Evolutionary conservation across 2,113 vertebrate genomes (phyloP), one percentile per base, ranked within the genome.

Genomic region (Scomber japonicus): DNA sequence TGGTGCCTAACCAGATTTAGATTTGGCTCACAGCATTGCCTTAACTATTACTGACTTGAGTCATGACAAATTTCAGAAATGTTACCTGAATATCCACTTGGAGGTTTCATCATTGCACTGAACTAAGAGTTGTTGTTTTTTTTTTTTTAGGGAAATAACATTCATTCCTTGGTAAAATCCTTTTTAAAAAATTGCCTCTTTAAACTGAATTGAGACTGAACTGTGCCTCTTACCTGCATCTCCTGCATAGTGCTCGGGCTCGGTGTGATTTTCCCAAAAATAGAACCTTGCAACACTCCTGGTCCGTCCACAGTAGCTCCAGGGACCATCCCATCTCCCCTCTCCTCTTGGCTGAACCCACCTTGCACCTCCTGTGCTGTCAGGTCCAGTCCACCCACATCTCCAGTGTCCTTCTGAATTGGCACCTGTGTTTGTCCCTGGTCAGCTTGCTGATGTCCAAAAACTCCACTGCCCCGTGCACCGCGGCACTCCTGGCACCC

Each of bases 401-500:
- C 82, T 0, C 16, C 90, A 0, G 66, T 86, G 79, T 90, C 93
- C 59, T 55, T 80, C 19, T 83, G 70, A 80, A 62, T 21, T 0
- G 45, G 60, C 48, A 62, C 48, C 87, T 56, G 87, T 8, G 30
- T 48, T 88, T 51, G 89, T 53, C 91, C 91, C 59, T 92, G 90
- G 75, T 88, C 86, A 11, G 92, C 81, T 67, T 92, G 88, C 85
- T 94, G 95, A 19, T 86, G 90, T 89, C 90, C 79, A 89, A 91
- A 83, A 85, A 82, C 84, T 86, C 93, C 91, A 83, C 93, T 80
- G 94, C 96, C 66, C 91, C 95, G 88, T 93, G 95, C 70, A 92
- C 85, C 85, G 6, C 94, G 95, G 86, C 96, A 96, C 56, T 97
- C 97, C 85, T 96, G 96, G 89, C 97, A 97, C 16, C 94, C 92